Conservation (phyloP, 2,113 vertebrate genomes). For the Mastomys coucha region DNA sequence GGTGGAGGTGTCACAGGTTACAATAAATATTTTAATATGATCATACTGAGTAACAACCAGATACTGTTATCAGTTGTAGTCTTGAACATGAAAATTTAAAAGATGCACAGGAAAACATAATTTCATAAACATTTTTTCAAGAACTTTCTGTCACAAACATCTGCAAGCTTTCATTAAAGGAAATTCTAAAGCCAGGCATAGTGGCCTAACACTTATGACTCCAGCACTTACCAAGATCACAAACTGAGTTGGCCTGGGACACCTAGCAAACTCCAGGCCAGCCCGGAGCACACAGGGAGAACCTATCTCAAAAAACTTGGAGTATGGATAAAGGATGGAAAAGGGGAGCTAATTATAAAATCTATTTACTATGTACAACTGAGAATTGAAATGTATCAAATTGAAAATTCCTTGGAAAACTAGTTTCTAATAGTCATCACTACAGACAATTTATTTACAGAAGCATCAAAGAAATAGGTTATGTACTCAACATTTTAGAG, state of each 20-base stretch:
- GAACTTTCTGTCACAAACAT: neutral
- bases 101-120: conserved; percentile 24
- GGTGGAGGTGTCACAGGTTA: neutral
- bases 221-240: neutral
- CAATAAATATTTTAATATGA: conserved; percentile 48
- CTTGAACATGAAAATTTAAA: conserved; percentile 29
- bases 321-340: neutral
- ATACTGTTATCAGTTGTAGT: conserved; percentile 12
- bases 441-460: conserved; percentile 30
- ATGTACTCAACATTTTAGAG: neutral
- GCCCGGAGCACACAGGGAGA: neutral
- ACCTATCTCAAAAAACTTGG: neutral
- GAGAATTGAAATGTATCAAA: neutral
- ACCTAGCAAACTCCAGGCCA: neutral
- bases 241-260: neutral
- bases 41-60: conserved; percentile 43
- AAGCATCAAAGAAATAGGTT: neutral
- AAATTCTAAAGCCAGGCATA: conserved; percentile 15
- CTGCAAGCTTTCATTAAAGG: conserved; percentile 26
- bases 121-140: conserved; percentile 43
- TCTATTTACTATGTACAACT: neutral
- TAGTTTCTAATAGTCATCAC: neutral
- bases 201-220: neutral
- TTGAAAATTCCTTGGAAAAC: conserved; percentile 41
- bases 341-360: neutral